Evolutionary conservation across 2,113 vertebrate species (phyloP), one percentile per base, ranked within the genome.

Genomic region (Toxostoma redivivum): DNA sequence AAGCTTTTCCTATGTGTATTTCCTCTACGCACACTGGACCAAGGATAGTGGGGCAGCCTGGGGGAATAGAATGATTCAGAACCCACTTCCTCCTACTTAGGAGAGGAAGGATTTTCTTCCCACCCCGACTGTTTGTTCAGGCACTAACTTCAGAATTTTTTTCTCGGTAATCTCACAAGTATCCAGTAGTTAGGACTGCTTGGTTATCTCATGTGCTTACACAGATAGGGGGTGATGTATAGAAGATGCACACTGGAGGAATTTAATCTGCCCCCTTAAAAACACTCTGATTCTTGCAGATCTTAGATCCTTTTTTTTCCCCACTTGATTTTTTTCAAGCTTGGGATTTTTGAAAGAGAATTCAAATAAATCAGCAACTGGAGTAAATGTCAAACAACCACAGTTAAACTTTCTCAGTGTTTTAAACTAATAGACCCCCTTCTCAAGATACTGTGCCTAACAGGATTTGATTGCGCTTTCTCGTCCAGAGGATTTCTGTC

Each of bases 401-500:
- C 56, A 44, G 81, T 82, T 61, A 82, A 72, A 77, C 40, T 82
- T 92, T 42, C 69, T 30, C 58, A 23, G 56, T 74, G 56, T 51
- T 95, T 93, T 85, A 91, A 79, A 64, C 53, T 45, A 72, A 56
- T 25, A 66, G 81, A 71, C 12, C 70, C 21, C 9, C 30, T 89
- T 85, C 66, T 83, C 51, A 35, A 73, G 92, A 51, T 78, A 51
- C 5, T 77, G 8, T 11, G 28, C 47, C 72, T 93, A 77, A 93
- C 80, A 95, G 86, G 88, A 92, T 94, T 66, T 91, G 93, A 85
- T 81, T 80, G 89, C 0, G 0, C 70, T 89, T 77, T 89, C 84
- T 83, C 6, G 65, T 91, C 90, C 94, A 91, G 94, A 53, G 77
- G 80, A 70, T 91, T 95, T 94, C 89, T 81, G 69, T 91, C 92